These are phyloP conservation scores for Scomber japonicus DNA, from an alignment of 2,113 vertebrate species.

Conservation along the genomic window DNA sequence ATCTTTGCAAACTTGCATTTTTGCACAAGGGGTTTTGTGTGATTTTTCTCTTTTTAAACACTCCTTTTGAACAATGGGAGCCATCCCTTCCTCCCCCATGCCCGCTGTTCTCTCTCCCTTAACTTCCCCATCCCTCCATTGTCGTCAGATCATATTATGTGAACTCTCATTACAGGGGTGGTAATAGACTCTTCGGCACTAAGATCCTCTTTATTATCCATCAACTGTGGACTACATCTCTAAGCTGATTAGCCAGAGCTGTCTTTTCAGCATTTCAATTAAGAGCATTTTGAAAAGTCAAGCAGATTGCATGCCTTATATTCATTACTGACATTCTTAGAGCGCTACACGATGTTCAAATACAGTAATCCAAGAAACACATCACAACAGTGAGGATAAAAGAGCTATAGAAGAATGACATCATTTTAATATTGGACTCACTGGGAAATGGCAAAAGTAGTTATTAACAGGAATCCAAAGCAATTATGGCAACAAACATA, in stretches of 20 bases:
- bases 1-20: conserved; percentile 10
- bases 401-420: conserved; percentile 52
- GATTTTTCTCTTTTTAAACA: background rate
- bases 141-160: conserved; percentile 60
- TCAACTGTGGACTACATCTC: conserved; percentile 73
- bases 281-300: conserved; percentile 63
- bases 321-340: conserved; percentile 60
- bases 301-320: conserved; percentile 62
- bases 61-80: conserved; percentile 11
- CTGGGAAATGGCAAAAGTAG: conserved; percentile 49
- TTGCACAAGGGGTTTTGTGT: background rate
- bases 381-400: conserved; percentile 40
- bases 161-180: conserved; percentile 73
- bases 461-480: conserved; percentile 58
- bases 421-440: conserved; percentile 50
- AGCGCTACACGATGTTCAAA: conserved; percentile 42
- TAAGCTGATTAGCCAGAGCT: conserved; percentile 81
- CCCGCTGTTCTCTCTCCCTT: conserved; percentile 24
- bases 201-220: conserved; percentile 78
- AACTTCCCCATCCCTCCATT: conserved; percentile 54
- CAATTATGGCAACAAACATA: conserved; percentile 48
- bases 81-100: background rate
- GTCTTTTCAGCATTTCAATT: conserved; percentile 81
- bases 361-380: conserved; percentile 68
- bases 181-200: conserved; percentile 71